A percentile compares a stretch with the other conserved stretches of the same genome.
Conservation (phyloP, 1,140 invertebrate species). For the Drosophila micromelanica region DNA sequence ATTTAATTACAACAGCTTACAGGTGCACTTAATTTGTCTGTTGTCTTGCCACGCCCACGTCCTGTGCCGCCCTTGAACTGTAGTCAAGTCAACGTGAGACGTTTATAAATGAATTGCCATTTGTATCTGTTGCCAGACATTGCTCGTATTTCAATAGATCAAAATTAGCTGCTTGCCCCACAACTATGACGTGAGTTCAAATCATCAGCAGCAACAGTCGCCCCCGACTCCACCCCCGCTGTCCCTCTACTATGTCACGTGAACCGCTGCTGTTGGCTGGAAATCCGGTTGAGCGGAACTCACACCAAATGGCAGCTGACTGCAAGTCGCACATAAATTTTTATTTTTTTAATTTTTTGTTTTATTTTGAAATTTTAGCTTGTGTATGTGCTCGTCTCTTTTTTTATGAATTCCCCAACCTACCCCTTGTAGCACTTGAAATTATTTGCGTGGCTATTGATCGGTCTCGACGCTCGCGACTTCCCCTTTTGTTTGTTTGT, state of each 20-base stretch:
- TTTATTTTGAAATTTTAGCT: constrained; percentile 30
- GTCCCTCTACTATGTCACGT: background rate
- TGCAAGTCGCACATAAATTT: constrained; percentile 68
- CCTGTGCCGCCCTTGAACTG: constrained; percentile 4
- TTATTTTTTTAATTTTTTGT: constrained; percentile 1
- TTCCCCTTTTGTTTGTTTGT: constrained; percentile 15
- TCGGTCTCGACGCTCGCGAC: constrained; percentile 40
- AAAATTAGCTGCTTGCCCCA: constrained; percentile 49
- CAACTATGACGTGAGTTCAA: constrained; percentile 58
- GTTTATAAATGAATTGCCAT: constrained; percentile 69
- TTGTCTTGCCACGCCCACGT: constrained; percentile 21
- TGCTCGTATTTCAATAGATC: constrained; percentile 66
- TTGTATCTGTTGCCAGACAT: constrained; percentile 54
- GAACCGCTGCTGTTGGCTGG: constrained; percentile 15
- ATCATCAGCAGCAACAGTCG: constrained; percentile 12
- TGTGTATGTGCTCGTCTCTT: constrained; percentile 5
- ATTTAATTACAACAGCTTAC: constrained; percentile 52
- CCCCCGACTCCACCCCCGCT: background rate
- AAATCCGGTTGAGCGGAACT: constrained; percentile 67
- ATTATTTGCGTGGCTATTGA: constrained; percentile 76
- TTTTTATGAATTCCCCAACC: constrained; percentile 32
- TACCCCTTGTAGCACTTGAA: constrained; percentile 41
- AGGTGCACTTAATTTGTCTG: constrained; percentile 45
- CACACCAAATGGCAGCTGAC: constrained; percentile 66
- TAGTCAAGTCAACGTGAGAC: constrained; percentile 26